A percentile compares a stretch with the other conserved stretches of the same genome.
phyloP scores from a whole-genome alignment of 1,140 invertebrate species.

The Andrena cerasifolii region DNA sequence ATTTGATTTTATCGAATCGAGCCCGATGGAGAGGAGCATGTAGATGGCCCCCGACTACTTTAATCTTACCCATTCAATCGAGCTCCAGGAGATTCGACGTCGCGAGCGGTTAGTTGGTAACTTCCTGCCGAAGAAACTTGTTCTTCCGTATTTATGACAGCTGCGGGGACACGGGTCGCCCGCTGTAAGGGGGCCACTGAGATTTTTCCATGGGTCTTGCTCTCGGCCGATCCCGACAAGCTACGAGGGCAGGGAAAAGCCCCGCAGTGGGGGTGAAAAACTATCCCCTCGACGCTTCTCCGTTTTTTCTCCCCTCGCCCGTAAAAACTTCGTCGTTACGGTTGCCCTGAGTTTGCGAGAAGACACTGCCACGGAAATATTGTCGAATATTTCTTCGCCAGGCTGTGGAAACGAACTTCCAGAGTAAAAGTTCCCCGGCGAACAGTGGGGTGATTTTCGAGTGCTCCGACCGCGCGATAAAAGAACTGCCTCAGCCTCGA shows the following conservation, averaged over 20 bases:
- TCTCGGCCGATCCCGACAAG: neutral
- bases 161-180: constrained; percentile 38
- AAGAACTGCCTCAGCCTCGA: too few relatives aligned
- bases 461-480: neutral
- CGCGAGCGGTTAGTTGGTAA: constrained; percentile 55
- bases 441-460: neutral
- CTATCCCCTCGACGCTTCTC: neutral
- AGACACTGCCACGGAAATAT: neutral
- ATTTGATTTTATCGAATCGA: constrained; percentile 8
- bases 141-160: constrained; percentile 62
- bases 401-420: constrained; percentile 9
- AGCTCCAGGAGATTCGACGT: constrained; percentile 44
- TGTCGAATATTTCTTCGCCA: constrained; percentile 1
- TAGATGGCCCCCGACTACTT: constrained; percentile 33
- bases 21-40: neutral
- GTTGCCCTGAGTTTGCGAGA: neutral
- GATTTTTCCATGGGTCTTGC: constrained; percentile 24
- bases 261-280: neutral
- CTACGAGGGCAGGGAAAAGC: constrained; percentile 5
- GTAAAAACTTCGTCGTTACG: constrained; percentile 11
- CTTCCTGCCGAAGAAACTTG: constrained; percentile 52
- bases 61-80: constrained; percentile 59
- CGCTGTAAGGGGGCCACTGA: constrained; percentile 23
- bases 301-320: neutral
- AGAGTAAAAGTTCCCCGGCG: constrained; percentile 7